A percentile compares a stretch with the other conserved stretches of the same genome.
These are phyloP conservation scores for Zosterops pallidus DNA, from an alignment of 2,113 vertebrate genomes.

Conservation along the genomic window DNA sequence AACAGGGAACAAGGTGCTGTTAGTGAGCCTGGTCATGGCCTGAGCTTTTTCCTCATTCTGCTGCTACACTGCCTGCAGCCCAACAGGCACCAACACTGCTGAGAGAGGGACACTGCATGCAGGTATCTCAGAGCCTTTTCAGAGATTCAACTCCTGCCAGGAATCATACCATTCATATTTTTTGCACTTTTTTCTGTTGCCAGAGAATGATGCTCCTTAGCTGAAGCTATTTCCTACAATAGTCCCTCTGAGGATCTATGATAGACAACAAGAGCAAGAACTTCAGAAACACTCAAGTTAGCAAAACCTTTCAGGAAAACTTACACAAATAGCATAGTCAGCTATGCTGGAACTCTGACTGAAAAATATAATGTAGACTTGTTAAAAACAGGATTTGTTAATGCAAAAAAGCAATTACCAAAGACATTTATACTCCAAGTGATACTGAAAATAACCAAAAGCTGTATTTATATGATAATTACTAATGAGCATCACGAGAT, in stretches of 20 bases:
- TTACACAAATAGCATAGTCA: not conserved
- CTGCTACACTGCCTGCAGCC: not conserved
- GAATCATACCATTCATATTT: not conserved
- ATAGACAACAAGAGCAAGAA: not conserved
- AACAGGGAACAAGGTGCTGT: not conserved
- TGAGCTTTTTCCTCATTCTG: not conserved
- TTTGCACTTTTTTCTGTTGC: not conserved
- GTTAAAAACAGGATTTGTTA: not conserved
- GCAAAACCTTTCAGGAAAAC: not conserved
- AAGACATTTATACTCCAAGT: not conserved
- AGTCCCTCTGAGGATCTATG: not conserved
- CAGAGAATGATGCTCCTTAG: not conserved
- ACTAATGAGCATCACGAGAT: not conserved
- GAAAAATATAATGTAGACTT: not conserved
- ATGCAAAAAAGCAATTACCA: not conserved
- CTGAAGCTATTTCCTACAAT: not conserved
- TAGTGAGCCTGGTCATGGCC: not conserved
- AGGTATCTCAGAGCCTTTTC: not conserved
- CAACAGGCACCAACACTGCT: not conserved
- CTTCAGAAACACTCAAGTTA: not conserved
- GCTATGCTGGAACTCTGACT: not conserved
- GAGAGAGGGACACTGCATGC: not conserved
- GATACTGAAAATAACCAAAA: not conserved
- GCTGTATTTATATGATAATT: not conserved
- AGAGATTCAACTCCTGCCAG: not conserved